phyloP scores from a whole-genome alignment of 2,888 invertebrate species.

The Imbricaverruca yamaguchii region DNA sequence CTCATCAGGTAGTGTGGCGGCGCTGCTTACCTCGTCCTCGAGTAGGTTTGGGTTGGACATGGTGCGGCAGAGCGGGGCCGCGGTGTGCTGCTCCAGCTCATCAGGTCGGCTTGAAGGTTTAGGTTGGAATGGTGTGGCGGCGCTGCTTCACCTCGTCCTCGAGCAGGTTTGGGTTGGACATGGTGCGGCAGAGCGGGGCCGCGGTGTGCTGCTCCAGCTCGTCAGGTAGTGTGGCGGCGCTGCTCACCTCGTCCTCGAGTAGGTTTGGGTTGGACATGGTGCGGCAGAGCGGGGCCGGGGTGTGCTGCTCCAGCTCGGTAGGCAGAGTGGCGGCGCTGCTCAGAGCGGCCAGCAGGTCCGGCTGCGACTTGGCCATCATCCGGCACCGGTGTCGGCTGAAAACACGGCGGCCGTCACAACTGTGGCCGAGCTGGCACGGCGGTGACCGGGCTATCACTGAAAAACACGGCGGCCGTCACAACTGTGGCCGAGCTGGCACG shows the following conservation, averaged over 20 bases:
- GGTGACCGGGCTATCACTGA: not conserved
- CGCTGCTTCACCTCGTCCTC: not conserved
- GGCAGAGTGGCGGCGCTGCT: conserved; percentile 44
- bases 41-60: conserved; percentile 40
- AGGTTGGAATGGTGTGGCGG: too few relatives aligned
- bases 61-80: conserved; percentile 41
- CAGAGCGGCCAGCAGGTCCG: conserved; percentile 51
- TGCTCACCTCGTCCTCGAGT: conserved; percentile 34
- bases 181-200: not conserved
- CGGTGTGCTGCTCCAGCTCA: conserved; percentile 39
- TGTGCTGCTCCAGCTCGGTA: conserved; percentile 40
- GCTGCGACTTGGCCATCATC: conserved; percentile 53
- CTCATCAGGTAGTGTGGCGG: conserved; percentile 41
- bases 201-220: too few relatives aligned
- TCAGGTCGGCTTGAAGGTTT: too few relatives aligned
- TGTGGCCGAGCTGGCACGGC: not conserved
- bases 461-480: conserved; percentile 29
- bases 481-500: not conserved
- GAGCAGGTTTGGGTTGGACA: not conserved
- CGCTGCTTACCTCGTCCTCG: conserved; percentile 45
- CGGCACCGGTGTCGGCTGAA: conserved; percentile 51
- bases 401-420: conserved; percentile 29
- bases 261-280: conserved; percentile 40
- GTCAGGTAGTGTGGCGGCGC: not conserved
- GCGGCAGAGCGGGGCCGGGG: conserved; percentile 40